These are phyloP conservation scores for Pseudococcus viburni DNA, from an alignment of 2,888 invertebrate genomes.

Conservation along the genomic window DNA sequence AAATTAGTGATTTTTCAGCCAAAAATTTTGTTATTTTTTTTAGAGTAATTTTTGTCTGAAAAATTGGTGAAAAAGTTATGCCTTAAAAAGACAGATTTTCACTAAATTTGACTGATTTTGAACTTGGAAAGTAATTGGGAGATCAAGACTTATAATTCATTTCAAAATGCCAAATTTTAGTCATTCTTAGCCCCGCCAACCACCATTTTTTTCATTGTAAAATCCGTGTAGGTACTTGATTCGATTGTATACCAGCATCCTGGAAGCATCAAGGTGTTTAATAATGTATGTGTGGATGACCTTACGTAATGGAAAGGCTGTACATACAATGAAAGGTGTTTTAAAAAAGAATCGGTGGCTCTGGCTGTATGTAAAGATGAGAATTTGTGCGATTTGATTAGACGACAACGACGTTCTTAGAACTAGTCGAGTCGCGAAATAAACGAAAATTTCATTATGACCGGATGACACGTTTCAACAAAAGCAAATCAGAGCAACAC, in stretches of 20 bases:
- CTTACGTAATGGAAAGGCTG: background rate
- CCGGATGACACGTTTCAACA: slow-evolving; percentile 18
- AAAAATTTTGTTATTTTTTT: too few relatives aligned
- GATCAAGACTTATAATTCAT: too few relatives aligned
- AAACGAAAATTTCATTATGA: slow-evolving; percentile 11
- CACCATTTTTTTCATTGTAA: background rate
- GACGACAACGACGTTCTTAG: background rate
- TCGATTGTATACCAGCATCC: background rate
- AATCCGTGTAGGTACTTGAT: background rate
- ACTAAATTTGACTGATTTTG: too few relatives aligned
- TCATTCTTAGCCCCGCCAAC: background rate
- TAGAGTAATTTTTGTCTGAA: too few relatives aligned
- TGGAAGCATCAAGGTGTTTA: background rate
- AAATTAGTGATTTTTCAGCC: too few relatives aligned
- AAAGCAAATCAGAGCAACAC: slow-evolving; percentile 43
- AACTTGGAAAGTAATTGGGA: too few relatives aligned
- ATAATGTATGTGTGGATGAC: background rate
- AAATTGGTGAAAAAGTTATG: too few relatives aligned
- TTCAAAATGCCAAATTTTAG: background rate
- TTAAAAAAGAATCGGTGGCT: background rate
- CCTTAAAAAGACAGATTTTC: too few relatives aligned
- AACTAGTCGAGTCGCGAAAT: slow-evolving; percentile 20
- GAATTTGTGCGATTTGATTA: slow-evolving; percentile 13
- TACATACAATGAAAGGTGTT: background rate
- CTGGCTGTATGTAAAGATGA: background rate